phyloP scores from a whole-genome alignment of 2,797 vertebrate species.

The Knipowitschia caucasica region DNA sequence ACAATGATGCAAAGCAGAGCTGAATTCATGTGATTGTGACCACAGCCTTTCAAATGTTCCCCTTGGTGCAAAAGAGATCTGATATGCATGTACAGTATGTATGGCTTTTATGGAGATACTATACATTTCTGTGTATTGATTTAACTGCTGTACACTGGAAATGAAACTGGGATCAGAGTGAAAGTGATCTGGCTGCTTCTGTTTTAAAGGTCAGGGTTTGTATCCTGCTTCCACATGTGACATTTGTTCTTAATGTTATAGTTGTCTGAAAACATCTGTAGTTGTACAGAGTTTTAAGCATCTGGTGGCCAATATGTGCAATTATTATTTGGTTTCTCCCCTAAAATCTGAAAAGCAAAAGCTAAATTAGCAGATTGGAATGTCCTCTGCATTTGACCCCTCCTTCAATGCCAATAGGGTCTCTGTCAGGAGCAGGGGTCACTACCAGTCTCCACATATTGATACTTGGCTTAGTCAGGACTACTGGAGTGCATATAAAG shows the following conservation, averaged over 20 bases:
- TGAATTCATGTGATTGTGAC: constrained; percentile 5
- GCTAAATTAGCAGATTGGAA: too few species aligned
- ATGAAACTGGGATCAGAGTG: constrained; percentile 20
- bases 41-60: constrained; percentile 10
- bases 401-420: too few species aligned
- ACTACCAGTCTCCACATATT: too few species aligned
- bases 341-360: too few species aligned
- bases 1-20: background rate
- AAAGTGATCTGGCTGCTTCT: constrained; percentile 20
- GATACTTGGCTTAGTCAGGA: too few species aligned
- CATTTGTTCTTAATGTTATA: constrained; percentile 20
- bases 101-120: constrained; percentile 32
- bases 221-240: constrained; percentile 10
- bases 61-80: constrained; percentile 10
- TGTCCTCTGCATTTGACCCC: too few species aligned
- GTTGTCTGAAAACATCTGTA: constrained; percentile 11
- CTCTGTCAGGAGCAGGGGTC: too few species aligned
- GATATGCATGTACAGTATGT: constrained; percentile 31
- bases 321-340: too few species aligned
- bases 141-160: constrained; percentile 31
- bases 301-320: too few species aligned
- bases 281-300: too few species aligned
- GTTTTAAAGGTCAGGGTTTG: constrained; percentile 44
- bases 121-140: constrained; percentile 47
- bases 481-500: too few species aligned